phyloP scores from a whole-genome alignment of 2,888 invertebrate species.

The Diplolepis rosae region DNA sequence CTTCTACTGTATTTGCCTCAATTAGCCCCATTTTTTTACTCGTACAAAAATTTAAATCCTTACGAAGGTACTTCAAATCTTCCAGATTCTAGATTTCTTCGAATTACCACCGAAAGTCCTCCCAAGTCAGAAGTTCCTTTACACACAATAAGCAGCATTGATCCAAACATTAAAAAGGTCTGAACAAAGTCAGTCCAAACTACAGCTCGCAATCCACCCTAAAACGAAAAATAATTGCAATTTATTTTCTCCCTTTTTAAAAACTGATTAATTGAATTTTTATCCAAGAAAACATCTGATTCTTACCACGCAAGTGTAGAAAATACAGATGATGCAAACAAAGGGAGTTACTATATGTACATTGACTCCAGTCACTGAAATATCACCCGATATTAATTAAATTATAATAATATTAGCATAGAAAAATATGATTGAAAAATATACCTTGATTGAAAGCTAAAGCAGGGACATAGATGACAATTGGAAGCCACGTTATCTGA shows the following conservation, averaged over 20 bases:
- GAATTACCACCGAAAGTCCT: constrained; percentile 79
- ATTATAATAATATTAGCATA: constrained; percentile 15
- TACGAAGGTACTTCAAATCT: constrained; percentile 84
- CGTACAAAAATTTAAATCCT: constrained; percentile 56
- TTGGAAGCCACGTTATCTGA: constrained; percentile 85
- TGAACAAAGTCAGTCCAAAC: constrained; percentile 90
- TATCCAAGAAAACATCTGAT: neutral
- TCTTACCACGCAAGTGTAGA: constrained; percentile 86
- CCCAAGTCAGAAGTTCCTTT: constrained; percentile 85
- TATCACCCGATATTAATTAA: neutral
- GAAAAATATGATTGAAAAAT: too few relatives aligned
- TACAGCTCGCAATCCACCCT: constrained; percentile 88
- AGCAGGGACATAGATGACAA: constrained; percentile 86
- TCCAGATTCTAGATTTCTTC: constrained; percentile 81
- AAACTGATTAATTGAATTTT: neutral
- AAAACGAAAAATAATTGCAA: constrained; percentile 38
- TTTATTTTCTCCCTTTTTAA: constrained; percentile 32
- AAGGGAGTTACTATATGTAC: constrained; percentile 88
- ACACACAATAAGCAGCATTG: constrained; percentile 82
- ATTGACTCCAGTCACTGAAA: constrained; percentile 88
- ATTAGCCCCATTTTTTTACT: too few relatives aligned
- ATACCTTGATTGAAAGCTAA: constrained; percentile 87
- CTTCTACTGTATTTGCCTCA: too few relatives aligned
- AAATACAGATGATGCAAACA: constrained; percentile 88
- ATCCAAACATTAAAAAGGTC: constrained; percentile 84